These are phyloP conservation scores for Danio tinwini DNA, from an alignment of 2,797 vertebrate species.

Conservation along the genomic window DNA sequence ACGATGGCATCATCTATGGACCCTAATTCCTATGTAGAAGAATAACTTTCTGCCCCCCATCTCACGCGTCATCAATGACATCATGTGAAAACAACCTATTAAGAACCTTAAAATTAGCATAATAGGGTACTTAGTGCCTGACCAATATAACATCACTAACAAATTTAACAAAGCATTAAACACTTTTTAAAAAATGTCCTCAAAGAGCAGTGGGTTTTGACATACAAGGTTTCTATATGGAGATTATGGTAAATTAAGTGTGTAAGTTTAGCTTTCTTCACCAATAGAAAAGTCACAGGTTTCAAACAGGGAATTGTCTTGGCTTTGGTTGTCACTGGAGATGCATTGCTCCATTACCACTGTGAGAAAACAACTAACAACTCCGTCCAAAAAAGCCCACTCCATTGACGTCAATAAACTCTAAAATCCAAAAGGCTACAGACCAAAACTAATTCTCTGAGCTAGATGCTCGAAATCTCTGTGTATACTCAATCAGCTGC, in stretches of 20 bases:
- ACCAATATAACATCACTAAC: too few relatives aligned
- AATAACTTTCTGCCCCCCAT: too few relatives aligned
- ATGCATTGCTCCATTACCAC: conserved; percentile 24
- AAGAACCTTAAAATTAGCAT: too few relatives aligned
- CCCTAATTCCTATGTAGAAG: too few relatives aligned
- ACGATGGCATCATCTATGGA: too few relatives aligned
- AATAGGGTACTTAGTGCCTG: too few relatives aligned
- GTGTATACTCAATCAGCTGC: conserved; percentile 73
- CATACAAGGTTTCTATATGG: too few relatives aligned
- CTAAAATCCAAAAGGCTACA: conserved; percentile 8
- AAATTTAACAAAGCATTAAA: too few relatives aligned
- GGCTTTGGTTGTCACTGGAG: neutral
- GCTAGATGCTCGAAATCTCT: conserved; percentile 55
- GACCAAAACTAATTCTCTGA: conserved; percentile 36
- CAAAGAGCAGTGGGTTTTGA: too few relatives aligned
- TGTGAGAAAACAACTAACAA: conserved; percentile 14
- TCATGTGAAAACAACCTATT: too few relatives aligned
- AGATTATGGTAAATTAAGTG: conserved; percentile 15
- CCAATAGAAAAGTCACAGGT: conserved; percentile 33
- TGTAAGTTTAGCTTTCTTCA: conserved; percentile 8
- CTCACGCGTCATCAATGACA: too few relatives aligned
- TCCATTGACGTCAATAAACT: conserved; percentile 34
- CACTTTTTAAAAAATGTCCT: too few relatives aligned
- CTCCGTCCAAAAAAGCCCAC: neutral
- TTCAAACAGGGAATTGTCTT: neutral